These are phyloP conservation scores for Danio choprae DNA, from an alignment of 2,797 vertebrate genomes.

Conservation along the genomic window DNA sequence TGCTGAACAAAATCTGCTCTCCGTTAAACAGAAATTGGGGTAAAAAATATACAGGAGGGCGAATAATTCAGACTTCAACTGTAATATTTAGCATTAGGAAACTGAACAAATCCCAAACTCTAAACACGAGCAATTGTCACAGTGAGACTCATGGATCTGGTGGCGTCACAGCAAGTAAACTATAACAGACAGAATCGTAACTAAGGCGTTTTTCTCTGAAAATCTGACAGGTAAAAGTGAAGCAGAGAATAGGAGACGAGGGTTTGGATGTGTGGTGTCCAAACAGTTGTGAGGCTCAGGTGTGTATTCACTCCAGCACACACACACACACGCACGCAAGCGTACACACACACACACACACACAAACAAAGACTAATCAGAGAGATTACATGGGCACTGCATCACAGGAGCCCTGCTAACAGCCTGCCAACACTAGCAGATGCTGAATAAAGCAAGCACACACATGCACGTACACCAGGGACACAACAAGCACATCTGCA, in stretches of 20 bases:
- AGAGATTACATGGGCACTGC: conserved; percentile 42
- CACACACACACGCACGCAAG: not conserved
- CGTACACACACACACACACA: not conserved
- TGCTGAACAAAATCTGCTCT: too few species aligned
- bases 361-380: conserved; percentile 41
- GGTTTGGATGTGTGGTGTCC: conserved; percentile 16
- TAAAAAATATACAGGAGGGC: too few species aligned
- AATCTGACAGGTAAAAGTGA: conserved; percentile 23
- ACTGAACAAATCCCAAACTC: conserved; percentile 1
- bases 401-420: conserved; percentile 43
- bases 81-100: not conserved
- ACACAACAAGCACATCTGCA: not conserved
- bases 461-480: too few species aligned
- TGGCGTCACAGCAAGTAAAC: conserved; percentile 31
- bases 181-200: conserved; percentile 19
- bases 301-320: conserved; percentile 24
- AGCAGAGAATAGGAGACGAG: not conserved
- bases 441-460: conserved; percentile 19
- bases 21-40: too few species aligned
- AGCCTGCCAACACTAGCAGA: conserved; percentile 30
- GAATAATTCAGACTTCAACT: too few species aligned
- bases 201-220: conserved; percentile 9
- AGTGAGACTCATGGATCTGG: not conserved
- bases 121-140: not conserved
- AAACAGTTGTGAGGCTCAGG: conserved; percentile 46